Conservation (phyloP, 2,797 vertebrate species). For the Pristis pectinata region DNA sequence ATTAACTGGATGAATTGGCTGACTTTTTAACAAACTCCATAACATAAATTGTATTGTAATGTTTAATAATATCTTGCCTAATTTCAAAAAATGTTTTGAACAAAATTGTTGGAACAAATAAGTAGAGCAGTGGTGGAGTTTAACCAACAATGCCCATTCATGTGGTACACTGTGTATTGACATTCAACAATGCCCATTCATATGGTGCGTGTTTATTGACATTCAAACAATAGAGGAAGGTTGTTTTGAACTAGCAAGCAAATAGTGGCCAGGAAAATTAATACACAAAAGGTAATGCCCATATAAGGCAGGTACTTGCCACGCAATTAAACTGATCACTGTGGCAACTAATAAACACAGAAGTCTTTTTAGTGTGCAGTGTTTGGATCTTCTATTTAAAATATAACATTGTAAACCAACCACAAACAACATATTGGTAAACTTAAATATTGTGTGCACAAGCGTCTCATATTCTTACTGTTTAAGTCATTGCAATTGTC, state of each 20-base stretch:
- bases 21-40: background rate
- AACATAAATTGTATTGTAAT: background rate
- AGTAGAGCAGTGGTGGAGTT: background rate
- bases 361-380: conserved; percentile 57
- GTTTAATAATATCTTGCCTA: background rate
- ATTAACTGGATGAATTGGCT: background rate
- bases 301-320: conserved; percentile 46
- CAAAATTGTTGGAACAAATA: background rate
- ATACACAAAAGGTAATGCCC: background rate
- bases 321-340: conserved; percentile 57
- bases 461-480: background rate
- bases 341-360: conserved; percentile 65
- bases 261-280: background rate
- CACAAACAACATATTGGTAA: background rate
- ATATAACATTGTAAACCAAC: conserved; percentile 48
- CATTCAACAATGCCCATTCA: conserved; percentile 7
- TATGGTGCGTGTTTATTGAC: background rate
- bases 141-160: background rate
- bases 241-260: background rate
- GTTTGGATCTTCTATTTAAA: conserved; percentile 50
- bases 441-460: background rate
- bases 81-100: background rate
- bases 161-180: background rate
- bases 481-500: background rate
- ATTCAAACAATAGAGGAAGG: conserved; percentile 27